These are phyloP conservation scores for Natator depressus DNA, from an alignment of 2,113 vertebrate genomes.

Conservation along the genomic window DNA sequence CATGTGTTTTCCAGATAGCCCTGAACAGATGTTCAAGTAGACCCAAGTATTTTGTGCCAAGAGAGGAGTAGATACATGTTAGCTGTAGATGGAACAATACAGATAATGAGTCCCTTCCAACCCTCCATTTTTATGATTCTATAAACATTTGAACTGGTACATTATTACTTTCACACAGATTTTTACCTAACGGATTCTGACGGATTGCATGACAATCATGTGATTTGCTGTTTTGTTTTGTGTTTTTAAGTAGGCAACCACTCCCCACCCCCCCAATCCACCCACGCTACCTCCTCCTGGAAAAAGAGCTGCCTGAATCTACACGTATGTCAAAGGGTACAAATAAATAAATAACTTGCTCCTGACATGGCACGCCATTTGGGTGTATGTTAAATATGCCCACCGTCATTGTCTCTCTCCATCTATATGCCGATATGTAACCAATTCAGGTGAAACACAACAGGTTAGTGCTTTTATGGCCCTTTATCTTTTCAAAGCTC, in stretches of 20 bases:
- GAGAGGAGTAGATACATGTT: background rate
- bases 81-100: background rate
- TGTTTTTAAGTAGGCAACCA: background rate
- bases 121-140: background rate
- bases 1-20: fast-evolving
- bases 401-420: background rate
- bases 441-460: background rate
- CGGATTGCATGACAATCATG: background rate
- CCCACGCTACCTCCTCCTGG: background rate
- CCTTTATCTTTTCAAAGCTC: background rate
- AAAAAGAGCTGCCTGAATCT: background rate
- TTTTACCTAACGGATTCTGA: background rate
- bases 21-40: background rate
- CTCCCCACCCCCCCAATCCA: background rate
- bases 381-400: background rate
- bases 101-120: background rate
- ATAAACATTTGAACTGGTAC: background rate
- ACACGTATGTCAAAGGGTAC: background rate
- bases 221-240: background rate
- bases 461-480: background rate
- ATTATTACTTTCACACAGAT: background rate
- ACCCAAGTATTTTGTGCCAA: background rate
- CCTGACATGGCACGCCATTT: background rate
- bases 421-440: background rate
- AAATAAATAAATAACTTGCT: background rate